Conservation (phyloP, 2,113 vertebrate species). For the Numenius arquata region DNA sequence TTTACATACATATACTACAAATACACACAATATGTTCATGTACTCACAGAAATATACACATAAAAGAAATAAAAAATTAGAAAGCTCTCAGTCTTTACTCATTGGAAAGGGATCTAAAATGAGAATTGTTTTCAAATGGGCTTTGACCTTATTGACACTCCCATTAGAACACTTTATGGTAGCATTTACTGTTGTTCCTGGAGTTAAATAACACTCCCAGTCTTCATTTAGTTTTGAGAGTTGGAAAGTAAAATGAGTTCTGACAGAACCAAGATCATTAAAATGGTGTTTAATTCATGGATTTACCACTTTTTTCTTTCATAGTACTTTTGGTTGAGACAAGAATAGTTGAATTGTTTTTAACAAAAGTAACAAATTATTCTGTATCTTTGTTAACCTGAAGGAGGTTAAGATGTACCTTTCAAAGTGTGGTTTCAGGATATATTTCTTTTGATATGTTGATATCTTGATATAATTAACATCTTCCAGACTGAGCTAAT, state of each 20-base stretch:
- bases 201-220: not conserved
- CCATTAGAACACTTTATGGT: not conserved
- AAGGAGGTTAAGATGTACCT: not conserved
- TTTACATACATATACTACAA: not conserved
- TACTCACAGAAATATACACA: not conserved
- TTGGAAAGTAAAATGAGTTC: not conserved
- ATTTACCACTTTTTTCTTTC: not conserved
- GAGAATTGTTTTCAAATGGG: not conserved
- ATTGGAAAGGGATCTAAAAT: not conserved
- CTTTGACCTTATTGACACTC: not conserved
- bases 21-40: fast-evolving
- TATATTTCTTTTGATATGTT: not conserved
- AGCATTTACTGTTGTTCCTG: not conserved
- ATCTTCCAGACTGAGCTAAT: not conserved
- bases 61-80: not conserved
- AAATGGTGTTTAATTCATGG: not conserved
- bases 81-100: not conserved
- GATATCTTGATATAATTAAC: not conserved
- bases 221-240: not conserved
- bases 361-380: not conserved
- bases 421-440: not conserved
- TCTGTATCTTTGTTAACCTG: not conserved
- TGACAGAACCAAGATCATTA: not conserved
- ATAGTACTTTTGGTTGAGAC: not conserved
- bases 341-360: not conserved